Percentiles rank a stretch among this genome's conserved stretches.
phyloP scores from a whole-genome alignment of 2,113 vertebrate species.

The Apaloderma vittatum region DNA sequence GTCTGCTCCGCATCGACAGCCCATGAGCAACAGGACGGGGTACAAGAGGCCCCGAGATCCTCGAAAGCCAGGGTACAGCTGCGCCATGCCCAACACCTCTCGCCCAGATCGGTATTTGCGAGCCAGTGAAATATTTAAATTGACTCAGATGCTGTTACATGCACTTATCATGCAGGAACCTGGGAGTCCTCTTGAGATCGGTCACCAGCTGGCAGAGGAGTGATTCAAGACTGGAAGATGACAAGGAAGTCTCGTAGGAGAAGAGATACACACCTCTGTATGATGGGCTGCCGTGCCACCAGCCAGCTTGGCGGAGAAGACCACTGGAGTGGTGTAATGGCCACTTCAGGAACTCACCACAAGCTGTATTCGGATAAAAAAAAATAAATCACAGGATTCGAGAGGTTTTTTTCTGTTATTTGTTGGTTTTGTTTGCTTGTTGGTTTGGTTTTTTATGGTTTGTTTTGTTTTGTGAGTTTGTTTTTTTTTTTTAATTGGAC shows the following conservation, averaged over 20 bases:
- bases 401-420: neutral
- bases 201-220: neutral
- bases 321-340: neutral
- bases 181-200: neutral
- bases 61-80: accelerated
- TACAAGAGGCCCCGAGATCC: neutral
- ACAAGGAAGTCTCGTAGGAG: accelerated
- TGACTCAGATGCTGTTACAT: neutral
- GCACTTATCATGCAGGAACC: neutral
- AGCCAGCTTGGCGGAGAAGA: neutral
- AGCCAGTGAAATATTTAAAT: neutral
- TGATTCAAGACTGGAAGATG: neutral
- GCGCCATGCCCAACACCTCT: accelerated
- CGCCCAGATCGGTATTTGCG: accelerated
- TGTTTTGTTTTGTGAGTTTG: neutral
- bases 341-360: neutral
- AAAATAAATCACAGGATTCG: neutral
- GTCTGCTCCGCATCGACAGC: neutral
- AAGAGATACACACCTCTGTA: neutral
- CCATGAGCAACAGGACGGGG: neutral
- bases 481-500: neutral
- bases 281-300: neutral
- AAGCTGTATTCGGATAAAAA: neutral
- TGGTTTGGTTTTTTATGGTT: too few species aligned
- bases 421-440: too few species aligned